These are phyloP conservation scores for Thalassaphorura encarpata DNA, from an alignment of 1,140 invertebrate genomes.

Conservation along the genomic window DNA sequence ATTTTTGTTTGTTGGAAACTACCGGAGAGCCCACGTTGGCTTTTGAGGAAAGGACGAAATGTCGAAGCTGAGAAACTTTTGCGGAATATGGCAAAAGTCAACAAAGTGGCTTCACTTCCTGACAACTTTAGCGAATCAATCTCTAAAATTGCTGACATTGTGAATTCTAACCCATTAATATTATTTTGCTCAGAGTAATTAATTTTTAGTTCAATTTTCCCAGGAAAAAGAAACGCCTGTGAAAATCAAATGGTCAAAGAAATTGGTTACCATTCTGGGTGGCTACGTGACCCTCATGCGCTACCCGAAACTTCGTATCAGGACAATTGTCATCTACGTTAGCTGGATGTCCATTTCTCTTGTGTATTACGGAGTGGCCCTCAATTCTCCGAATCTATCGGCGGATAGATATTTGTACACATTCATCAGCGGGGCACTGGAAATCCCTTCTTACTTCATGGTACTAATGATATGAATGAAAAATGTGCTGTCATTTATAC, in stretches of 20 bases:
- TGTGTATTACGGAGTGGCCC: conserved; percentile 33
- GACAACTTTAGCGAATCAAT: conserved; percentile 19
- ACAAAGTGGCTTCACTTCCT: conserved; percentile 13
- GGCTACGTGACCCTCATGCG: conserved; percentile 22
- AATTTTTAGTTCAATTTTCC: background rate
- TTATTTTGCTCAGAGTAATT: background rate
- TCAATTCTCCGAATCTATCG: conserved; percentile 32
- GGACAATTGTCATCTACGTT: conserved; percentile 25
- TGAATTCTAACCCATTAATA: background rate
- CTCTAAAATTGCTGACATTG: conserved; percentile 10
- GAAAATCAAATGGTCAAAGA: background rate
- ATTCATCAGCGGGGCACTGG: conserved; percentile 28
- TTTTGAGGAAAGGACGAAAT: conserved; percentile 28
- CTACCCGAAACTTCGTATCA: conserved; percentile 17
- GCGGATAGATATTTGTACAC: conserved; percentile 31
- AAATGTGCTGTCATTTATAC: too few relatives aligned
- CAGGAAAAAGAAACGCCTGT: background rate
- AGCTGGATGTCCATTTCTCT: conserved; percentile 30
- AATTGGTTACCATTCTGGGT: conserved; percentile 2
- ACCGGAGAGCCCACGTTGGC: conserved; percentile 30
- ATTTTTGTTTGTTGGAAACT: conserved; percentile 19
- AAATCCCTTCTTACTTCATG: conserved; percentile 32
- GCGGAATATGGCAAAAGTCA: conserved; percentile 15
- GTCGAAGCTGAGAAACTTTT: conserved; percentile 31
- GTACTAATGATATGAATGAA: too few relatives aligned